Conservation (phyloP, 2,888 invertebrate genomes). For the Plebejus argus region DNA sequence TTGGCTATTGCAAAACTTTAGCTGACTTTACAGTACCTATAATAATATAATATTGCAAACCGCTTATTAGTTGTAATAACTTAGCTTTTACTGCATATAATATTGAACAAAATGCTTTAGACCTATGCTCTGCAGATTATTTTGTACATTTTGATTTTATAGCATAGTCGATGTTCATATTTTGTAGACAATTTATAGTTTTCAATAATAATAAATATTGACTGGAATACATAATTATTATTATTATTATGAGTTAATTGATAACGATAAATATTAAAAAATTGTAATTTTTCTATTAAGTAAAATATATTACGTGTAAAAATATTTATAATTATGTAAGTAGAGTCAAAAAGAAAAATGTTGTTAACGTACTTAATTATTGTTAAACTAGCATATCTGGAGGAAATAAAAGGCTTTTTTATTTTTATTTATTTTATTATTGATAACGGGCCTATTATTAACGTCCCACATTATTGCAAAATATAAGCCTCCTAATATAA, state of each 20-base stretch:
- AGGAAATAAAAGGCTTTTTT: no score
- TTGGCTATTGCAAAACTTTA: background rate
- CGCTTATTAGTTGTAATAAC: background rate
- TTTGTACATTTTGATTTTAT: background rate
- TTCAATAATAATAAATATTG: background rate
- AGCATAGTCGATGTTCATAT: background rate
- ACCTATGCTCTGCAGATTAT: background rate
- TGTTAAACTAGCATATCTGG: no score
- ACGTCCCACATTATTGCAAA: no score
- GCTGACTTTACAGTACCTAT: background rate
- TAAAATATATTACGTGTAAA: no score
- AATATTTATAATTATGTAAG: no score
- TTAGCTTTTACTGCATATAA: background rate
- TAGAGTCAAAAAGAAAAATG: no score
- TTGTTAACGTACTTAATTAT: no score
- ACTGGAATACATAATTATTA: background rate
- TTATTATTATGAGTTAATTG: background rate
- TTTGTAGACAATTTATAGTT: background rate
- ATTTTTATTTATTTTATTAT: no score
- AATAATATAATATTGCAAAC: background rate
- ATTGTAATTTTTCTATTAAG: no score
- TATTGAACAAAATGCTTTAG: slow-evolving; percentile 3
- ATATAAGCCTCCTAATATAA: no score
- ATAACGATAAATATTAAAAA: no score
- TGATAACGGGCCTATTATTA: no score